Conservation (phyloP, 2,888 invertebrate genomes). For the Leptopilina myrica region DNA sequence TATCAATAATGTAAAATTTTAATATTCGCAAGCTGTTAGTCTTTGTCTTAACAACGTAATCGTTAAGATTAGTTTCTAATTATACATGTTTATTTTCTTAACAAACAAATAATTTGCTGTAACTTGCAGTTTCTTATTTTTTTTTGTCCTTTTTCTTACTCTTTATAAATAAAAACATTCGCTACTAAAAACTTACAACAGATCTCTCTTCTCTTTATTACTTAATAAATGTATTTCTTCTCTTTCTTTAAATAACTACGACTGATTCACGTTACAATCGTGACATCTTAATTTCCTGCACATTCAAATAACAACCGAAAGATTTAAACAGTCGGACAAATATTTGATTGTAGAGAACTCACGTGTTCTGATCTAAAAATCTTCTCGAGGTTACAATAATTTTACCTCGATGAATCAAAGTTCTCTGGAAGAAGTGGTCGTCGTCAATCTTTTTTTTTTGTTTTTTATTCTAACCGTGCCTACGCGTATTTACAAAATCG, state of each 20-base stretch:
- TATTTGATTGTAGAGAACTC: conserved; percentile 38
- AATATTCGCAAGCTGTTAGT: conserved; percentile 68
- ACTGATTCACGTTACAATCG: conserved; percentile 19
- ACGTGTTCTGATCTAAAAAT: conserved; percentile 46
- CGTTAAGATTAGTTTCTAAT: conserved; percentile 63
- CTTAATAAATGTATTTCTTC: conserved; percentile 7
- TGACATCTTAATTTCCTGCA: background rate
- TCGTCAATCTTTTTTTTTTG: conserved; percentile 29
- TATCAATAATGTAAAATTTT: conserved; percentile 62
- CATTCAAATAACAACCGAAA: conserved; percentile 12
- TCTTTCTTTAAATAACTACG: conserved; percentile 20
- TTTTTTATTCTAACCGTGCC: conserved; percentile 60
- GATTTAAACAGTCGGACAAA: conserved; percentile 41
- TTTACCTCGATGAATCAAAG: conserved; percentile 40
- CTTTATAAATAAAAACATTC: conserved; percentile 61
- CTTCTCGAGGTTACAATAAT: conserved; percentile 42
- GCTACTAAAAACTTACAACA: conserved; percentile 24
- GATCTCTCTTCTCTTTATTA: background rate
- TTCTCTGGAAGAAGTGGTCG: background rate
- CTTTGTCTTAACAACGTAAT: conserved; percentile 60
- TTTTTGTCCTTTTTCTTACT: conserved; percentile 52
- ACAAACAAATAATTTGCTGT: conserved; percentile 50
- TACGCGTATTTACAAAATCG: conserved; percentile 70
- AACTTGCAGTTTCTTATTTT: conserved; percentile 53
- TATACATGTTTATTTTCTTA: conserved; percentile 50